These are phyloP conservation scores for Spodoptera litura DNA, from an alignment of 1,140 invertebrate genomes.

Conservation along the genomic window DNA sequence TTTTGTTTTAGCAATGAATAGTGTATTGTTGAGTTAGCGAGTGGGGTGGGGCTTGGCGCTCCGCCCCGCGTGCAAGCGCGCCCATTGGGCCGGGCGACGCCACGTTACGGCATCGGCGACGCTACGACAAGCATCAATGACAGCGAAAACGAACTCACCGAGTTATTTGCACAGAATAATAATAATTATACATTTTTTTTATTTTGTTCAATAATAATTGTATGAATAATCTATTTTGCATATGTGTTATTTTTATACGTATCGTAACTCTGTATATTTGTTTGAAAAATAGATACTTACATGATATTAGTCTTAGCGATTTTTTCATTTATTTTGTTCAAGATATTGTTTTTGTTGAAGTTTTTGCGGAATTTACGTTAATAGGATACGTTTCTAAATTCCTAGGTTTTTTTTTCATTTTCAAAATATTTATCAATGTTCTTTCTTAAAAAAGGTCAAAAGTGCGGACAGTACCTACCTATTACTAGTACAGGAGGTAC, in stretches of 20 bases:
- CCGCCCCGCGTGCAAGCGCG: constrained; percentile 70
- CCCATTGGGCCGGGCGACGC: constrained; percentile 67
- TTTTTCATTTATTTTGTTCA: too few species aligned
- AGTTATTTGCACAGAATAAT: constrained; percentile 28
- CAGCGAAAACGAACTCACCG: constrained; percentile 11
- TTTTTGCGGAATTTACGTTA: neutral
- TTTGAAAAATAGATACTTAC: too few species aligned
- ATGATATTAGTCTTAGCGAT: too few species aligned
- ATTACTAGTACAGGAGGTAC: too few species aligned
- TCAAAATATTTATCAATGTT: too few species aligned
- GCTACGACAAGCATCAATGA: constrained; percentile 27
- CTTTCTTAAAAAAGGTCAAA: too few species aligned
- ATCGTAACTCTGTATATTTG: too few species aligned
- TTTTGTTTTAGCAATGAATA: constrained; percentile 47
- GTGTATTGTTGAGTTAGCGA: constrained; percentile 61
- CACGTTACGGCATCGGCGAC: constrained; percentile 10
- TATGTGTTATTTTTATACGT: too few species aligned
- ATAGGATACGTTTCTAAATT: too few species aligned
- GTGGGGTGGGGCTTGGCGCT: constrained; percentile 60
- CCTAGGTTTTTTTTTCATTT: too few species aligned
- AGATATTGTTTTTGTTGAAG: too few species aligned
- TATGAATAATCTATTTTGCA: neutral
- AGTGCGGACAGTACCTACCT: too few species aligned
- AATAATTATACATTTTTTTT: neutral
- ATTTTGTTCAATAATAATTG: neutral